These are phyloP conservation scores for Muricea muricata DNA, from an alignment of 92 coral and sea anemone species.

Conservation along the genomic window DNA sequence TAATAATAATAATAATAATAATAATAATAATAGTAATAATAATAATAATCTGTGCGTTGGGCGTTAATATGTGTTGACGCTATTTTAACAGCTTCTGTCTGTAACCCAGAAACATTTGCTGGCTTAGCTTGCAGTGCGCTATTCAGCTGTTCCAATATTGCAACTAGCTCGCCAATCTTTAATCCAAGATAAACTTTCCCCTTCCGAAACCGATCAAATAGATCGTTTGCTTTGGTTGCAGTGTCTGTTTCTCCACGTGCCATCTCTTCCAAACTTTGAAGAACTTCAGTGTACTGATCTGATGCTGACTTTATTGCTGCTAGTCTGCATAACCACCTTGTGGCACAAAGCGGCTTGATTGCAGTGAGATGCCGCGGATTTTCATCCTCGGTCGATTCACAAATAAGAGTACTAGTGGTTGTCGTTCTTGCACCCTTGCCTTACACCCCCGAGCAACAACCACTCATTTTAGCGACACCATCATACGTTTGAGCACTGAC, in stretches of 20 bases:
- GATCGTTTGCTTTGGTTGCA: constrained; percentile 39
- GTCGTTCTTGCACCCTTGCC: constrained; percentile 42
- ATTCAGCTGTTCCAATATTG: constrained; percentile 26
- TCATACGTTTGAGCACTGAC: neutral
- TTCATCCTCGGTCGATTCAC: constrained; percentile 28
- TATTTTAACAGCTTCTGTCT: constrained; percentile 10
- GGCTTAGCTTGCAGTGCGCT: constrained; percentile 35
- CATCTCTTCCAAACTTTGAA: constrained; percentile 35
- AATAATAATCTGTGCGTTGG: neutral
- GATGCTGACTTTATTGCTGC: constrained; percentile 40
- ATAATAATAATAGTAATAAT: too few relatives aligned
- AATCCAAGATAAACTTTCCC: constrained; percentile 33
- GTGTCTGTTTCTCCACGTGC: constrained; percentile 26
- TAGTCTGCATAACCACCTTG: constrained; percentile 43
- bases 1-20: too few relatives aligned
- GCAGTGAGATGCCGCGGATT: constrained; percentile 22
- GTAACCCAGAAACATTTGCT: constrained; percentile 37
- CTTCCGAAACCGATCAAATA: constrained; percentile 41
- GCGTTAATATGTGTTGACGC: constrained; percentile 5
- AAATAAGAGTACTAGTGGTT: constrained; percentile 32
- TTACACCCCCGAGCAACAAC: constrained; percentile 28
- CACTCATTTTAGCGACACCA: neutral
- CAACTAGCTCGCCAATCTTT: constrained; percentile 27
- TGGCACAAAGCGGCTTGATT: constrained; percentile 44
- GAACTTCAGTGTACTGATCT: constrained; percentile 7